phyloP scores from a whole-genome alignment of 2,797 vertebrate species.

The Mus minutoides region DNA sequence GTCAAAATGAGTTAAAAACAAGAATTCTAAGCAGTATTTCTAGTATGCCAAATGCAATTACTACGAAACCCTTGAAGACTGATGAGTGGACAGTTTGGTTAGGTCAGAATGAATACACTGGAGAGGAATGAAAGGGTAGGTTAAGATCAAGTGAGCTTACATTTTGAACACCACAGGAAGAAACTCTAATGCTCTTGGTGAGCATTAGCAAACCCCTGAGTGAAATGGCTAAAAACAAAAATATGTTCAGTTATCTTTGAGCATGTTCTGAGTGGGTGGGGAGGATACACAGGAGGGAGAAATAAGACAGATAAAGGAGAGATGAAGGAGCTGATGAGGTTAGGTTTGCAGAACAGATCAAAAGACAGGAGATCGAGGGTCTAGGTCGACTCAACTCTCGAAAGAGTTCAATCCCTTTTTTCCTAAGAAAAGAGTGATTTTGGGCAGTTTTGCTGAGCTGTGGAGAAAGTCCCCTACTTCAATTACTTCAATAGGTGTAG shows the following conservation, averaged over 20 bases:
- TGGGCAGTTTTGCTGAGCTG: background rate
- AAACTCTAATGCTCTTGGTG: background rate
- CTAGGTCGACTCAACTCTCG: background rate
- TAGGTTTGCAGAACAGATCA: background rate
- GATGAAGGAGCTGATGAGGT: background rate
- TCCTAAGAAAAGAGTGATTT: background rate
- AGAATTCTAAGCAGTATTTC: background rate
- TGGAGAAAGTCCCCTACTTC: background rate
- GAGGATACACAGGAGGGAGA: background rate
- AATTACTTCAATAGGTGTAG: background rate
- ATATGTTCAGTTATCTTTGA: background rate
- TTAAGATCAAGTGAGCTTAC: background rate
- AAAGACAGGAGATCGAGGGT: slow-evolving; percentile 1
- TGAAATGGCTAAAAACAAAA: background rate
- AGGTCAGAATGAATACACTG: background rate
- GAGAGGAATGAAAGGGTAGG: background rate
- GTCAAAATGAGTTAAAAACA: background rate
- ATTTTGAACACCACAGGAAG: background rate
- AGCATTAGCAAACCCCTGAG: background rate
- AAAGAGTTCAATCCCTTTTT: background rate
- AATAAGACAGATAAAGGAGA: background rate
- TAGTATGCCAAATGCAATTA: background rate
- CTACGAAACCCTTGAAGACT: background rate
- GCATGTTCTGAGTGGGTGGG: slow-evolving; percentile 40
- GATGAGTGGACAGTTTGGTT: background rate